Evolutionary conservation across 1,140 invertebrate species (phyloP).

Genomic region (Asbolus verrucosus): DNA sequence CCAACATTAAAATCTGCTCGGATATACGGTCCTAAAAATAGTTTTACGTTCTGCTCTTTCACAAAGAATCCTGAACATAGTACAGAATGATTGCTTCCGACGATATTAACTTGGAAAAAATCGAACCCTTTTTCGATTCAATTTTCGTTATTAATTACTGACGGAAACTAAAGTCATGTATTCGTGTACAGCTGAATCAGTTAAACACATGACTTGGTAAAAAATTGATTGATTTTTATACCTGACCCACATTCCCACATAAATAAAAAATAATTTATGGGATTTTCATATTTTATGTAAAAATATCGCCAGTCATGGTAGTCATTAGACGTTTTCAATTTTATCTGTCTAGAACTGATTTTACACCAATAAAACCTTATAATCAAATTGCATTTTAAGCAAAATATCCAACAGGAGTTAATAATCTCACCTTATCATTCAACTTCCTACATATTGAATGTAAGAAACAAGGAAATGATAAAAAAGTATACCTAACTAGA

Average conservation of each 20-base stretch:
- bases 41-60: no score
- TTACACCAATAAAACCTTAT: no score
- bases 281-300: slow-evolving; percentile 18
- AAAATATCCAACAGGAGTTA: no score
- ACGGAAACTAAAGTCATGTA: slow-evolving; percentile 4
- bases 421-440: no score
- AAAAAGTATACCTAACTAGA: no score
- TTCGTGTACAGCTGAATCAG: slow-evolving; percentile 32
- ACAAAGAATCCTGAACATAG: no score
- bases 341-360: no score
- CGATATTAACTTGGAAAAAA: slow-evolving; percentile 9
- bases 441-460: no score
- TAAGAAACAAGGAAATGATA: no score
- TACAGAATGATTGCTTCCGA: slow-evolving; percentile 4
- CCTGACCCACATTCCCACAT: not conserved
- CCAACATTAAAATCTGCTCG: slow-evolving; percentile 8
- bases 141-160: slow-evolving; percentile 27
- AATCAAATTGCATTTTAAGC: no score
- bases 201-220: slow-evolving; percentile 32
- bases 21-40: not conserved
- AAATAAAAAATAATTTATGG: not conserved
- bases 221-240: slow-evolving; percentile 38
- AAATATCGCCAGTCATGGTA: slow-evolving; percentile 19
- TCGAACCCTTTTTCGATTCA: slow-evolving; percentile 6
- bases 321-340: no score